phyloP scores from a whole-genome alignment of 2,888 invertebrate species.

The Tenthredo amoena region DNA sequence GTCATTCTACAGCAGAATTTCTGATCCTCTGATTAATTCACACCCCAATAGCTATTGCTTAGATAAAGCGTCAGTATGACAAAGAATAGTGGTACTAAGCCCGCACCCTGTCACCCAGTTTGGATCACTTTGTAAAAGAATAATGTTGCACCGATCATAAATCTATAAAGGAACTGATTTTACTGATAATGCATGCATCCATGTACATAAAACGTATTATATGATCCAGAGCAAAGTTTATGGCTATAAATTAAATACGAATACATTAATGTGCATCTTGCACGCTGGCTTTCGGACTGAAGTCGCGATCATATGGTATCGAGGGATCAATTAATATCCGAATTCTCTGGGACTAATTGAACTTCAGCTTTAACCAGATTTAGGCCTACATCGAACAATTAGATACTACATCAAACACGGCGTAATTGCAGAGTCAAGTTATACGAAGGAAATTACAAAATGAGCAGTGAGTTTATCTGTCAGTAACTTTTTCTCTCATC shows the following conservation, averaged over 20 bases:
- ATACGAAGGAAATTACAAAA: not conserved
- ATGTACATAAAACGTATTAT: not conserved
- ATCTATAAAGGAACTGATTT: not conserved
- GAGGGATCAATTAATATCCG: not conserved
- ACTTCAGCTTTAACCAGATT: not conserved
- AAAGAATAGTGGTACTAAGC: not conserved
- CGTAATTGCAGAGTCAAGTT: slow-evolving; percentile 3
- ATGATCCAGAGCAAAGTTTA: not conserved
- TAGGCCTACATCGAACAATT: not conserved
- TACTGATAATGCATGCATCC: not conserved
- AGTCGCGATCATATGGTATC: not conserved
- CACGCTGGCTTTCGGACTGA: not conserved
- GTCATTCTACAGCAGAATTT: slow-evolving; percentile 5
- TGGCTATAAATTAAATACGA: too few relatives aligned
- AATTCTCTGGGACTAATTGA: not conserved
- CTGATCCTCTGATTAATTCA: not conserved
- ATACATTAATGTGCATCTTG: not conserved
- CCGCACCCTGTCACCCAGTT: not conserved
- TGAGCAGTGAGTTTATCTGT: not conserved
- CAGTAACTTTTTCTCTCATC: not conserved
- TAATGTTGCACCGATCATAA: not conserved
- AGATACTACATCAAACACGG: too few relatives aligned
- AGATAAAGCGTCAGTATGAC: not conserved
- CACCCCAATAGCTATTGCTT: not conserved
- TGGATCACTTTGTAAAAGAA: not conserved